Evolutionary conservation across 2,888 invertebrate genomes (phyloP), one percentile per base, ranked within the genome.

Genomic region (Conistra vaccinii): DNA sequence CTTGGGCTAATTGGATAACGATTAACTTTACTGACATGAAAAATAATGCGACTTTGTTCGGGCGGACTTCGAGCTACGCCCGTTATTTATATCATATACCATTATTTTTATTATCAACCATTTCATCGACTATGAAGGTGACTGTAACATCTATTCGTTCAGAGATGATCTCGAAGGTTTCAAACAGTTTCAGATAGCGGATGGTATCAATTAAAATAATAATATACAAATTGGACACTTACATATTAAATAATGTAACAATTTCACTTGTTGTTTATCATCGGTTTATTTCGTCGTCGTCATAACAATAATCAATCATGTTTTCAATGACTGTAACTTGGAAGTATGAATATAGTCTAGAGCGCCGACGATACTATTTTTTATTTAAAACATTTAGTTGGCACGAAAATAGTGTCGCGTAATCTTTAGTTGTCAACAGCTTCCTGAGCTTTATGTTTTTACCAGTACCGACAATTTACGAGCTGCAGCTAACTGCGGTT

Each of bases 251-350:
- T 39, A 68, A 39, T 17, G 35, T 48, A n/a, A 67, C 72, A 61
- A 70, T 58, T 48, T 58, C 29, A 55, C 23, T 63, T 81, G 70
- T 65, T 81, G n/a, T 67, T 7, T 70, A 63, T 60, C 26, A 20
- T 9, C 26, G 5, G 23, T 67, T 32, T 51, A 75, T 70, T 66
- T 78, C 17, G 51, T 63, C 17, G 51, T 63, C 63, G 26, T 63
- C 58, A 68, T 58, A 78, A 68, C 42, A 78, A 71, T 39, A n/a
- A 17, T 35, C 9, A 61, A 4, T 35, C 9, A 61, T 2, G 35
- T 61, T 35, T n/a, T 35, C 35, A 17, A 9, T n/a, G n/a, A 61
- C 5, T 35, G 14, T 12, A 35, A 35, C 35, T 9, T n/a, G n/a
- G 35, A 7, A 35, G 61, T n/a, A 61, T 17, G n/a, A 61, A 61